A percentile compares a stretch with the other conserved stretches of the same genome.
Conservation (phyloP, 2,113 vertebrate genomes). For the Rhabdornis inornatus region DNA sequence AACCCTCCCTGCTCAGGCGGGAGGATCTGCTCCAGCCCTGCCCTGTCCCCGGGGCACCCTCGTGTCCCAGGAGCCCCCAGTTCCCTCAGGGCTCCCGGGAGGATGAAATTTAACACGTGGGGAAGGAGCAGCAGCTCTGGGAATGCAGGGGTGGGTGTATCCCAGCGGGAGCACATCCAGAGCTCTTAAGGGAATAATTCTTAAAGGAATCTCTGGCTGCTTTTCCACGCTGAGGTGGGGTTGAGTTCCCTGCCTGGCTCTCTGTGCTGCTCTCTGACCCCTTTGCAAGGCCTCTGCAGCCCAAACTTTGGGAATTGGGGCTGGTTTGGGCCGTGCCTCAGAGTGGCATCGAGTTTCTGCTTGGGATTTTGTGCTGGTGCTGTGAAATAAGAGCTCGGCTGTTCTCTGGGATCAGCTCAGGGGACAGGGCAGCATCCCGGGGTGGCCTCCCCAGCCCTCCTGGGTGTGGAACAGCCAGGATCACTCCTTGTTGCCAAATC, state of each 20-base stretch:
- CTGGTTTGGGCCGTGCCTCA: not conserved
- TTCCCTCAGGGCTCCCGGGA: not conserved
- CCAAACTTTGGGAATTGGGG: not conserved
- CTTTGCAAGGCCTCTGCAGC: not conserved
- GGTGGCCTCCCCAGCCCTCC: not conserved
- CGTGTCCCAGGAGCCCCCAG: rapidly evolving
- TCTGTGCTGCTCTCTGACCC: rapidly evolving
- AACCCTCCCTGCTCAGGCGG: not conserved
- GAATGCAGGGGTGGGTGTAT: not conserved
- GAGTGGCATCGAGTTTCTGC: not conserved
- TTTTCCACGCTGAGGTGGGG: rapidly evolving
- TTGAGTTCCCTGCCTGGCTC: not conserved
- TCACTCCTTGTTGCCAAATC: not conserved
- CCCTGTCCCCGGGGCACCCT: not conserved
- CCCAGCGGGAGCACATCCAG: not conserved
- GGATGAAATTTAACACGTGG: rapidly evolving
- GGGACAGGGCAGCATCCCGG: not conserved
- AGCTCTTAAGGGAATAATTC: not conserved
- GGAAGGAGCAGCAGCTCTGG: not conserved
- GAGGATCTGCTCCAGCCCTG: not conserved
- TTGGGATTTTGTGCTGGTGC: not conserved
- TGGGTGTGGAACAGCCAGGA: not conserved
- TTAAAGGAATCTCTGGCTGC: not conserved
- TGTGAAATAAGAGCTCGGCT: not conserved
- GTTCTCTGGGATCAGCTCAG: not conserved